phyloP scores from a whole-genome alignment of 2,113 vertebrate species.

The Mirza zaza region DNA sequence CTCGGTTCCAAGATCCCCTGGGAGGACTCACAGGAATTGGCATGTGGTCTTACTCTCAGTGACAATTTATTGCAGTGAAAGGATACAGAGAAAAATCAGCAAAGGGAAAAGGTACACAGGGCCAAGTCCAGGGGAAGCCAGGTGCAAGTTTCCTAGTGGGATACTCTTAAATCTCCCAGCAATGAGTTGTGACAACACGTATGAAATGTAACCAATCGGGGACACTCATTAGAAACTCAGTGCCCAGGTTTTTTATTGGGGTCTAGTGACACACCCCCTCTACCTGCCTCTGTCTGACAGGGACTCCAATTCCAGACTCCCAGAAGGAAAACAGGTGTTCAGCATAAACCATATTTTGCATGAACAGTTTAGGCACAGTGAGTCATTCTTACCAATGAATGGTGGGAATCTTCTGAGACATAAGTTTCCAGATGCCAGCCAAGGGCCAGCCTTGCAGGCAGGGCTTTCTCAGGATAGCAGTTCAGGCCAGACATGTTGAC shows the following conservation, averaged over 20 bases:
- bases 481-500: not conserved
- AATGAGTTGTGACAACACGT: not conserved
- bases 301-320: not conserved
- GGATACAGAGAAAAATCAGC: not conserved
- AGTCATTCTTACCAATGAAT: not conserved
- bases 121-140: not conserved
- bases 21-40: not conserved
- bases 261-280: too few species aligned
- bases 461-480: not conserved
- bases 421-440: not conserved
- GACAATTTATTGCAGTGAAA: not conserved
- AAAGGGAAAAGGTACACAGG: not conserved
- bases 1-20: fast-evolving
- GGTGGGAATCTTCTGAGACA: not conserved
- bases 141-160: not conserved
- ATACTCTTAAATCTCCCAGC: not conserved
- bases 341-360: not conserved
- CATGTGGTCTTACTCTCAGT: not conserved
- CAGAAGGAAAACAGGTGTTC: not conserved
- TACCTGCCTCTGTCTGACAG: not conserved
- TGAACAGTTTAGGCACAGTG: not conserved
- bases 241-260: not conserved
- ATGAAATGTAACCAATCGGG: not conserved
- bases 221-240: not conserved
- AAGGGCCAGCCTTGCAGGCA: not conserved